Evolutionary conservation across 53 echinoderm and acorn worm genomes (phyloP).

Genomic region (Echinarachnius parma): DNA sequence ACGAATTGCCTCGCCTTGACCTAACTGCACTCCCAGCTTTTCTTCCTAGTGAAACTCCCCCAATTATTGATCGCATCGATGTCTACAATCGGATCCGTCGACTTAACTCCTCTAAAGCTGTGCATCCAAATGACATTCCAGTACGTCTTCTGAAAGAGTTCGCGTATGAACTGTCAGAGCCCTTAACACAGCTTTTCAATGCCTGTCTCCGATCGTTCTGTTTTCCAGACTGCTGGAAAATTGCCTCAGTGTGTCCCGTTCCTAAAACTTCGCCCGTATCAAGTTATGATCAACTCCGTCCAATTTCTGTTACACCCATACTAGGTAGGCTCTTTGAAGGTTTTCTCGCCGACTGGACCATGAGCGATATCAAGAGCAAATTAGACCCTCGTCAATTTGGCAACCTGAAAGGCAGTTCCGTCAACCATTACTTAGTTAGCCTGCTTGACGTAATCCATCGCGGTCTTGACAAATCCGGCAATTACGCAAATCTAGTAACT

Average conservation of each 20-base stretch:
- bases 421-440: conserved; percentile 34
- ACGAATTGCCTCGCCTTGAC: conserved; percentile 24
- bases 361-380: too few species aligned
- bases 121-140: conserved; percentile 44
- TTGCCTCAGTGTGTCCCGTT: conserved; percentile 28
- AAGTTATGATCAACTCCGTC: conserved; percentile 2
- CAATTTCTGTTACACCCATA: conserved; percentile 33
- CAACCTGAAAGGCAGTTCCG: conserved; percentile 29
- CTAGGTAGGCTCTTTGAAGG: too few species aligned
- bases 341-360: conserved; percentile 35
- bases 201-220: conserved; percentile 25
- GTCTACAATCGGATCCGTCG: conserved; percentile 14
- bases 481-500: too few species aligned
- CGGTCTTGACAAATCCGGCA: conserved; percentile 24
- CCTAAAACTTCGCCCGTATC: conserved; percentile 44
- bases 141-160: background rate
- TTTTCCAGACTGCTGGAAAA: conserved; percentile 43
- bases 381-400: conserved; percentile 33
- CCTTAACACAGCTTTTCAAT: conserved; percentile 37
- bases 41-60: conserved; percentile 36
- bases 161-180: conserved; percentile 10
- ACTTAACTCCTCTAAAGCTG: conserved; percentile 36
- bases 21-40: conserved; percentile 26
- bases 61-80: conserved; percentile 13
- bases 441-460: conserved; percentile 25